Conservation (phyloP, 2,113 vertebrate genomes). For the Daboia siamensis region DNA sequence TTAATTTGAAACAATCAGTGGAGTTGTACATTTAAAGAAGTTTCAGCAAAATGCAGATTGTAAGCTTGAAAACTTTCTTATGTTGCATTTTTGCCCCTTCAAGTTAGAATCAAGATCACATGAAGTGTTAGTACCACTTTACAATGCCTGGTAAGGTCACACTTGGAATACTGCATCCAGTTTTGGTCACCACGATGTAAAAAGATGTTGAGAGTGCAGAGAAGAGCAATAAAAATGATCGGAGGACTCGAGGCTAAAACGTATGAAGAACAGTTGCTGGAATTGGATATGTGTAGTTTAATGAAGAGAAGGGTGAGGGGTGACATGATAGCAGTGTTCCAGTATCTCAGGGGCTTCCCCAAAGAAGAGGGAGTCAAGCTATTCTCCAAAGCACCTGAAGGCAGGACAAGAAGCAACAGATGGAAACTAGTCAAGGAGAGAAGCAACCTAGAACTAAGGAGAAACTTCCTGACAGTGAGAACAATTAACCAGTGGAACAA, state of each 20-base stretch:
- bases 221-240: background rate
- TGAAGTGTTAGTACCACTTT: background rate
- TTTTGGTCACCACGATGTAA: background rate
- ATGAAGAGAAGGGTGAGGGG: background rate
- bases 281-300: background rate
- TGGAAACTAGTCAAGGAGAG: background rate
- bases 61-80: background rate
- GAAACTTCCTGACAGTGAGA: rapidly evolving
- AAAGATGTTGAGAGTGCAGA: background rate
- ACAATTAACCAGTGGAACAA: background rate
- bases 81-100: background rate
- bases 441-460: background rate
- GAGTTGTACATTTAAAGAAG: background rate
- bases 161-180: background rate
- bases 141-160: background rate
- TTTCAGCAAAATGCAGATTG: background rate
- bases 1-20: background rate
- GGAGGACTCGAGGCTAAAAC: background rate
- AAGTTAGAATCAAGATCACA: background rate
- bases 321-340: background rate
- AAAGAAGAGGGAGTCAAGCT: background rate
- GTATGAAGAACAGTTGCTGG: background rate
- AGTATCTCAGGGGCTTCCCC: background rate
- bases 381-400: background rate
- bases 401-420: background rate